Conservation (phyloP, 2,888 invertebrate species). For the Mactromeris polynyma region DNA sequence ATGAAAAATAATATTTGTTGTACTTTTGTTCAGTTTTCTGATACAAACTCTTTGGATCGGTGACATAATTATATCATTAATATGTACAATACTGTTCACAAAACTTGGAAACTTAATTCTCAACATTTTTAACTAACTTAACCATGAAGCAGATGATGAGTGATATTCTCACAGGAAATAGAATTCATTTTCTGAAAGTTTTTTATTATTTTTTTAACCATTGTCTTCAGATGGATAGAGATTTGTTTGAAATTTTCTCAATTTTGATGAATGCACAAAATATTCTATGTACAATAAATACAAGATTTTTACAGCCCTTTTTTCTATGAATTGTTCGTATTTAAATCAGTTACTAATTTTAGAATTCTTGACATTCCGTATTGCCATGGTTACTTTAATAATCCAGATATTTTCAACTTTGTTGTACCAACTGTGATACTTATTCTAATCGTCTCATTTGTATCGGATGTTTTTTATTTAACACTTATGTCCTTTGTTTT, state of each 20-base stretch:
- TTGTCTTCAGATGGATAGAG: not conserved
- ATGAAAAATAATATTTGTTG: too few species aligned
- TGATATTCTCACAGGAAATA: too few species aligned
- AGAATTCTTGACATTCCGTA: not conserved
- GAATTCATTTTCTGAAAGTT: too few species aligned
- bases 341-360: not conserved
- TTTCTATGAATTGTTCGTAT: not conserved
- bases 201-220: too few species aligned
- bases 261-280: not conserved
- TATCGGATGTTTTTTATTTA: not conserved
- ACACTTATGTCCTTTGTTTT: not conserved
- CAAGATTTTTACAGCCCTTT: not conserved
- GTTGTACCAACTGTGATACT: not conserved
- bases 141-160: too few species aligned
- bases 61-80: too few species aligned
- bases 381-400: not conserved
- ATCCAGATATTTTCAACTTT: slow-evolving; percentile 1
- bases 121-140: too few species aligned
- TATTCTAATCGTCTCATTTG: not conserved
- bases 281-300: not conserved
- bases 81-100: too few species aligned
- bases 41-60: too few species aligned
- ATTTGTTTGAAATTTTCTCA: not conserved
- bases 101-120: too few species aligned
- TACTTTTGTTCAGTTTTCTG: too few species aligned